Evolutionary conservation across 1,140 invertebrate genomes (phyloP).

Genomic region (Cepaea nemoralis): DNA sequence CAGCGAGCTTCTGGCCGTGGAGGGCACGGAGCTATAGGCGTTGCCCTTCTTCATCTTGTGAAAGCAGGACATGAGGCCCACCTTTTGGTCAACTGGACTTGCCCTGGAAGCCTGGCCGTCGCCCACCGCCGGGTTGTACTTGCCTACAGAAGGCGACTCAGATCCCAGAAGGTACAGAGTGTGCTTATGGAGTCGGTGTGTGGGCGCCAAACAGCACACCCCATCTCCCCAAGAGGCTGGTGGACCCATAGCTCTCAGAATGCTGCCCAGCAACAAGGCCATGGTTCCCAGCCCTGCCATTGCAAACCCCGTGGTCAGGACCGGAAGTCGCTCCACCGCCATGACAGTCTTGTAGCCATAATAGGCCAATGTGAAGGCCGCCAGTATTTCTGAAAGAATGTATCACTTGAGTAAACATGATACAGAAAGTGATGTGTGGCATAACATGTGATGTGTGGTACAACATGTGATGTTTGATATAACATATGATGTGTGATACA

Average conservation of each 20-base stretch:
- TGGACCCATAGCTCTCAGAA: conserved; percentile 17
- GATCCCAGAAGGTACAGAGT: background rate
- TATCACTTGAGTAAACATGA: no score
- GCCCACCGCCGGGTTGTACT: no score
- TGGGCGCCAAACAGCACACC: background rate
- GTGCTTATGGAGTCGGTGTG: background rate
- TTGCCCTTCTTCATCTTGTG: background rate
- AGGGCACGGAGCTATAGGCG: background rate
- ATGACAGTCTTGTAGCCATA: conserved; percentile 24
- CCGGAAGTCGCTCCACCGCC: background rate
- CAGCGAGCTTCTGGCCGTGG: background rate
- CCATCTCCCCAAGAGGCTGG: background rate
- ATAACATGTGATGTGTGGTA: no score
- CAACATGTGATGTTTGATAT: no score
- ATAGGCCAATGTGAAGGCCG: background rate
- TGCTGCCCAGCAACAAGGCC: background rate
- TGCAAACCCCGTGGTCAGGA: background rate
- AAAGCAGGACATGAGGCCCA: background rate
- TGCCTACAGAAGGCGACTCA: background rate
- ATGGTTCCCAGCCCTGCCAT: background rate
- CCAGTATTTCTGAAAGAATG: conserved; percentile 10
- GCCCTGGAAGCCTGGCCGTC: no score
- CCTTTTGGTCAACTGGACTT: background rate
- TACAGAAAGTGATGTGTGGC: no score
- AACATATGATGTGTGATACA: no score